Evolutionary conservation across 2,113 vertebrate species (phyloP), one percentile per base, ranked within the genome.

Genomic region (Hepsetus odoe): DNA sequence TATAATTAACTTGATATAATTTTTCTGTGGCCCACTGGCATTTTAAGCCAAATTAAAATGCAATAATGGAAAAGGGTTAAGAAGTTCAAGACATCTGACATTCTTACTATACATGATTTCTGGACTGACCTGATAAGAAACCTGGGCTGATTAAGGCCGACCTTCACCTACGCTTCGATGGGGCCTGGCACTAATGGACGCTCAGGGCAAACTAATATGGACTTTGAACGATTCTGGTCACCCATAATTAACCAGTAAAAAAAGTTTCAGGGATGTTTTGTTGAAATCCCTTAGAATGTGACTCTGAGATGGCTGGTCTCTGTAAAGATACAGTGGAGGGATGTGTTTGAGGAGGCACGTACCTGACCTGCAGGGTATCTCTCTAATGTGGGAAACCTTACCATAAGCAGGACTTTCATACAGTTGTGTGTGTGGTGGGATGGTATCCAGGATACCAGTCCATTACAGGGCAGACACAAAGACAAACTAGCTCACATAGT

Each of bases 81-180:
- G 66, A 84, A 38, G 18, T 87, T 82, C 59, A 81, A 49, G 62
- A 66, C 67, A 74, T 85, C 64, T 65, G 40, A 84, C 80, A 71
- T 58, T 74, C 35, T 75, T 40, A 18, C 58, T 82, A 88, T 75
- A 83, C 72, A 83, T 69, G 68, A 76, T 85, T 87, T 80, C 55
- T 87, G 72, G 13, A 58, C 80, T 84, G 82, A 84, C 79, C 85
- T 86, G 78, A 89, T 87, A 84, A 89, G 86, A 79, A 80, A 72
- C 53, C 66, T 20, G 70, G 72, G 88, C 62, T 84, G 86, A 88
- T 72, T 87, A 80, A 88, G 79, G 76, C 22, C 84, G 86, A 89
- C 87, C 90, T 91, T 91, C 83, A 80, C 71, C 49, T 81, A 81
- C 70, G 73, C 81, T 87, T 81, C 83, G 83, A 78, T 85, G 65